phyloP scores from a whole-genome alignment of 2,113 vertebrate genomes.

The Sakesphorus luctuosus region DNA sequence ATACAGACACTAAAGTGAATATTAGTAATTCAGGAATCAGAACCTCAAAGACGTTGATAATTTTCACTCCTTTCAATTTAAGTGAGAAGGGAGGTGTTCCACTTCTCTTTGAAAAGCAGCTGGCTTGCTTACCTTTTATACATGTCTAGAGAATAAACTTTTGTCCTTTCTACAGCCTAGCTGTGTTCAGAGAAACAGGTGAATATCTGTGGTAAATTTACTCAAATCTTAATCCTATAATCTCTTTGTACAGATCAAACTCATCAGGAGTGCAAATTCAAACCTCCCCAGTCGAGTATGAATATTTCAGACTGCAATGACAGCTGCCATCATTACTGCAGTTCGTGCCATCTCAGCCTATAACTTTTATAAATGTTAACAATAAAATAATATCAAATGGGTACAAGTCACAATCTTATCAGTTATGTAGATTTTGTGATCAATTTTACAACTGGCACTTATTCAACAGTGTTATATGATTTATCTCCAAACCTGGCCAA shows the following conservation, averaged over 20 bases:
- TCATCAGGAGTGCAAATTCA: not conserved
- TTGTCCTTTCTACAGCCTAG: not conserved
- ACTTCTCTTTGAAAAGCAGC: not conserved
- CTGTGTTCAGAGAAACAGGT: not conserved
- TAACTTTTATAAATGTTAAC: not conserved
- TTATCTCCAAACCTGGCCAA: not conserved
- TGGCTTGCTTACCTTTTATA: not conserved
- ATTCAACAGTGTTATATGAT: not conserved
- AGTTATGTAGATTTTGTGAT: not conserved
- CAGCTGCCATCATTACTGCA: not conserved
- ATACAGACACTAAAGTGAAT: not conserved
- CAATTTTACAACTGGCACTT: not conserved
- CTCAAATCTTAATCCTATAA: not conserved
- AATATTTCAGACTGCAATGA: not conserved
- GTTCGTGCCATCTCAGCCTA: not conserved
- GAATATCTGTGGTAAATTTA: not conserved
- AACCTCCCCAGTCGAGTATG: not conserved
- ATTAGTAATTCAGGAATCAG: not conserved
- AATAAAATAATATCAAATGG: not conserved
- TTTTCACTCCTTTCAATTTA: not conserved
- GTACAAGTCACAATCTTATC: not conserved
- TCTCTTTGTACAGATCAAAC: not conserved
- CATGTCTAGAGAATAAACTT: not conserved
- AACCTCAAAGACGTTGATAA: not conserved
- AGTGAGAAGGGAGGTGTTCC: not conserved